Conservation (phyloP, 2,113 vertebrate species). For the Heloderma charlesbogerti region DNA sequence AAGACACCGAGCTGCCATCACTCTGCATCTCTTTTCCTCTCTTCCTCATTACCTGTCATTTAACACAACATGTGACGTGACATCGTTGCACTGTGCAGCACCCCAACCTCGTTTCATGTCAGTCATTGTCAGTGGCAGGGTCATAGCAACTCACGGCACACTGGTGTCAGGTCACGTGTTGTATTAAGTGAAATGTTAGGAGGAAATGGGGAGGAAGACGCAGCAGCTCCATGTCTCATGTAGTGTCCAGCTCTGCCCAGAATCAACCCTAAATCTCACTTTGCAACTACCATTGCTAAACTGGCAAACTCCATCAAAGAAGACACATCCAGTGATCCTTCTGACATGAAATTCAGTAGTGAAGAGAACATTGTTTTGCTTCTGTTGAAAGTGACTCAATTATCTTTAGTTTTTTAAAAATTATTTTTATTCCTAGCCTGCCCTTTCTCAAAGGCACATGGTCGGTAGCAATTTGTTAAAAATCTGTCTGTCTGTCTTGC, state of each 20-base stretch:
- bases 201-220: not conserved
- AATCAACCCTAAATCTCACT: not conserved
- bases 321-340: not conserved
- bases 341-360: not conserved
- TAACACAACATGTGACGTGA: no score
- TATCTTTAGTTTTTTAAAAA: not conserved
- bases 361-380: not conserved
- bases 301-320: no score
- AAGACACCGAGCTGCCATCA: no score
- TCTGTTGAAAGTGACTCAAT: not conserved
- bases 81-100: not conserved
- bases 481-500: no score
- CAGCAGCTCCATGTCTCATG: not conserved
- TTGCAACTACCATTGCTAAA: not conserved
- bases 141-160: not conserved
- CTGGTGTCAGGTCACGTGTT: not conserved
- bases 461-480: no score
- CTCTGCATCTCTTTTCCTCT: not conserved
- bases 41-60: not conserved
- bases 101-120: not conserved
- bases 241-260: not conserved
- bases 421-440: no score
- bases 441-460: no score
- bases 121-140: not conserved
- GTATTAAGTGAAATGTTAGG: not conserved